phyloP scores from a whole-genome alignment of 2,888 invertebrate species.

The Andrena minutula region DNA sequence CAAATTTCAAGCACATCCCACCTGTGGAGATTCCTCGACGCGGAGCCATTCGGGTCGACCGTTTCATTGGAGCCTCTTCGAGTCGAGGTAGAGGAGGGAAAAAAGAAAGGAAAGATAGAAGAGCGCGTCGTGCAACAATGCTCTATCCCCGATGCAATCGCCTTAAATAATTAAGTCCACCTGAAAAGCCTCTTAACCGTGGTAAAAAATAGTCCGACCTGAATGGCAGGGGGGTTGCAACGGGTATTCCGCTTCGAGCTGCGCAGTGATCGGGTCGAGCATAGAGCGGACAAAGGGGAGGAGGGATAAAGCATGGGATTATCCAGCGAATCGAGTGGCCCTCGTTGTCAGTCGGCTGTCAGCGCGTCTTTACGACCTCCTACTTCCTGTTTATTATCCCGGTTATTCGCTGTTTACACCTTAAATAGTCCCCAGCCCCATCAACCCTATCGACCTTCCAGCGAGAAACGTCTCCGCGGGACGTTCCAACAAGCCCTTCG shows the following conservation, averaged over 20 bases:
- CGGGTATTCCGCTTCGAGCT: background rate
- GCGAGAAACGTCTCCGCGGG: background rate
- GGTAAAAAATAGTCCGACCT: conserved; percentile 54
- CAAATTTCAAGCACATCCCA: too few relatives aligned
- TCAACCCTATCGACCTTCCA: conserved; percentile 19
- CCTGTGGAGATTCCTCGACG: too few relatives aligned
- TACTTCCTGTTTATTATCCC: conserved; percentile 55
- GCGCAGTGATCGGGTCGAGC: conserved; percentile 20
- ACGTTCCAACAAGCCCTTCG: conserved; percentile 1
- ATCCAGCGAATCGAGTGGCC: conserved; percentile 48
- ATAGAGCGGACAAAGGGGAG: conserved; percentile 9
- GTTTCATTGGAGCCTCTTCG: background rate
- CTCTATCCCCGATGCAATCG: conserved; percentile 27
- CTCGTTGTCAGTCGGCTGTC: conserved; percentile 48
- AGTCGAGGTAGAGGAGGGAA: too few relatives aligned
- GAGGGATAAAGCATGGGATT: conserved; percentile 38
- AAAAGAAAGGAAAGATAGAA: background rate
- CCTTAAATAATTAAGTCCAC: conserved; percentile 49
- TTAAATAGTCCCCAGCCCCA: conserved; percentile 24
- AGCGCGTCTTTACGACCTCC: conserved; percentile 53
- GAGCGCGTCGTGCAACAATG: background rate
- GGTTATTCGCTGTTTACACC: conserved; percentile 41
- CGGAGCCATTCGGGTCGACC: background rate
- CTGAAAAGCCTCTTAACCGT: conserved; percentile 32
- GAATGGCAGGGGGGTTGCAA: conserved; percentile 2